A percentile compares a stretch with the other conserved stretches of the same genome.
Conservation (phyloP, 2,113 vertebrate genomes). For the Phaetusa simplex region DNA sequence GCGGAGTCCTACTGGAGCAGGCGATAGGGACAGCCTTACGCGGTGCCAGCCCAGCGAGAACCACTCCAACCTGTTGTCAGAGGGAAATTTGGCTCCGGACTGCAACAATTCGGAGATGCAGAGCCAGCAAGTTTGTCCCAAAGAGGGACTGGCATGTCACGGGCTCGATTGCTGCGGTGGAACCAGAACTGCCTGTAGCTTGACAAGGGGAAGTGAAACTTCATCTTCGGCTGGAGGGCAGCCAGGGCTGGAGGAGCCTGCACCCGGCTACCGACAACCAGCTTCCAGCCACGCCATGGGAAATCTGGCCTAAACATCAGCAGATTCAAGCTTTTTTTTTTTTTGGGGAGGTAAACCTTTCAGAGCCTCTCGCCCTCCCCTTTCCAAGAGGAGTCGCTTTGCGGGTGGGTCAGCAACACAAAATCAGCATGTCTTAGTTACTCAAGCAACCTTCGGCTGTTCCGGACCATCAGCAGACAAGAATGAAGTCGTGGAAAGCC, state of each 20-base stretch:
- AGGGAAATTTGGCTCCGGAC: background rate
- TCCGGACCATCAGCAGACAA: accelerated
- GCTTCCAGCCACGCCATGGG: background rate
- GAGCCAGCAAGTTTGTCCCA: slow-evolving; percentile 1
- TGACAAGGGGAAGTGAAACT: slow-evolving; percentile 26
- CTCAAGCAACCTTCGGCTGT: background rate
- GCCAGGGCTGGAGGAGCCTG: background rate
- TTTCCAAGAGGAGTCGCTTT: background rate
- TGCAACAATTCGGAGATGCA: background rate
- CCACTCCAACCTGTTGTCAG: background rate
- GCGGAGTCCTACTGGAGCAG: background rate
- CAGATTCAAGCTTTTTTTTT: background rate
- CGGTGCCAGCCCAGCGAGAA: background rate
- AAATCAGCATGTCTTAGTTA: accelerated
- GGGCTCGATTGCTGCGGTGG: background rate
- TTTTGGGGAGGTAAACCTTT: background rate
- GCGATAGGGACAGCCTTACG: background rate
- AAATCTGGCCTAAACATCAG: background rate
- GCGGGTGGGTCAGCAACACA: background rate
- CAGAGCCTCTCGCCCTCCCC: background rate
- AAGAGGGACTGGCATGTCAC: background rate
- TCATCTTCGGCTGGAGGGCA: background rate
- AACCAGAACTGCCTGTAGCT: slow-evolving; percentile 36
- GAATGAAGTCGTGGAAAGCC: accelerated
- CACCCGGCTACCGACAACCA: background rate